These are phyloP conservation scores for Iselma pallidipennis DNA, from an alignment of 2,888 invertebrate species.

Conservation along the genomic window DNA sequence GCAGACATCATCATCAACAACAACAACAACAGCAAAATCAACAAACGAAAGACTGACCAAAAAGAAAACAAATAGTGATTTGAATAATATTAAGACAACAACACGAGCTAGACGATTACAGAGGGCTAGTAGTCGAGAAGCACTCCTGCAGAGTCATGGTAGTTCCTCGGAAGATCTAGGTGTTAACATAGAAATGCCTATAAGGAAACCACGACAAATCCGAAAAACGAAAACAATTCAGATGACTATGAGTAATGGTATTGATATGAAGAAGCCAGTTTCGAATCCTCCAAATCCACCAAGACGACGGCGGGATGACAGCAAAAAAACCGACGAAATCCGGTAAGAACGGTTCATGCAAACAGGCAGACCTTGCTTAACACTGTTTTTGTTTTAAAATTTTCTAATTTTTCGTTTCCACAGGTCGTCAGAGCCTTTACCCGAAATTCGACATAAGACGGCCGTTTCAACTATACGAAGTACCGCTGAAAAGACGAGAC, in stretches of 20 bases:
- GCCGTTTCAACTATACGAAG: constrained; percentile 56
- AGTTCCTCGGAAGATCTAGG: constrained; percentile 60
- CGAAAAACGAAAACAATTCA: constrained; percentile 51
- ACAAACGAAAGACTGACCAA: constrained; percentile 27
- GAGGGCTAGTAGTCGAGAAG: constrained; percentile 59
- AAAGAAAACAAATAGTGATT: constrained; percentile 37
- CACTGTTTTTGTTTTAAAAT: constrained; percentile 1
- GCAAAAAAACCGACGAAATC: constrained; percentile 40
- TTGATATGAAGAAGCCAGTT: constrained; percentile 39
- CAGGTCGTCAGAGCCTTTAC: constrained; percentile 39
- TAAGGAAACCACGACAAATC: constrained; percentile 52
- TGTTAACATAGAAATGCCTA: constrained; percentile 44
- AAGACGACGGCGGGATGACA: constrained; percentile 28
- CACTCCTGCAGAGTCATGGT: constrained; percentile 55
- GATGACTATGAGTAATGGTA: constrained; percentile 43
- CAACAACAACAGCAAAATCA: constrained; percentile 16
- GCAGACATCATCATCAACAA: not conserved
- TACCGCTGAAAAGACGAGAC: constrained; percentile 50
- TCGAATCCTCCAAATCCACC: constrained; percentile 19
- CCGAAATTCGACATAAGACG: constrained; percentile 56
- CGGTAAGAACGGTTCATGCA: constrained; percentile 43
- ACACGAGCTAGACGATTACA: constrained; percentile 57
- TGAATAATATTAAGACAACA: constrained; percentile 38
- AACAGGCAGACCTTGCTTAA: too few species aligned
- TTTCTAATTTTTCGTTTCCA: constrained; percentile 18